Evolutionary conservation across 2,888 invertebrate species (phyloP), one percentile per base, ranked within the genome.

Genomic region (Caenorhabditis doughertyi): DNA sequence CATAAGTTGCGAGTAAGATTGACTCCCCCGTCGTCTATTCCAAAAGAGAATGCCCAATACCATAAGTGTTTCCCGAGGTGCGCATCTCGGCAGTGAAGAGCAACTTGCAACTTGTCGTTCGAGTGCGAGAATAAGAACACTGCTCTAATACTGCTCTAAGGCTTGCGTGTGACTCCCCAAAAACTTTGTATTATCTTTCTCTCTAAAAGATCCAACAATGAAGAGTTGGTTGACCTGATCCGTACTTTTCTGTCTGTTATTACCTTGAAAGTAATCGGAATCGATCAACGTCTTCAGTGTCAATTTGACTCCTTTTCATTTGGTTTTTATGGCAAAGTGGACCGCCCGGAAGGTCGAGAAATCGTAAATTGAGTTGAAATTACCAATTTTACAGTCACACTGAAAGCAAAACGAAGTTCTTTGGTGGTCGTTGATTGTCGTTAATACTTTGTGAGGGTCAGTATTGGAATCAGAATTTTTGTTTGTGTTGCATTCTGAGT

Each of bases 31-130:
- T 35, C 9, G 5, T 35, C 35, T 35, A 5, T 18, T 4, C 44
- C 44, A 47, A 47, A 47, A 47, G 25, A 21, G 47, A 47, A 51
- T 67, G 65, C 67, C 67, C 67, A 35, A 32, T 62, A 51, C 73
- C 49, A 67, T 65, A 76, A 76, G 76, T 76, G 76, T 67, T 76
- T 60, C 76, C 25, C 76, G 76, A 76, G 76, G 76, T 68, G 76
- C 67, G 76, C 76, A 76, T 76, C 76, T 76, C 76, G 76, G 76
- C 76, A 76, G 60, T 76, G 67, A 76, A 76, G 76, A 76, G 76
- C 76, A 76, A 76, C 76, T 76, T 58, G 18, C 47, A 51, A 60
- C 42, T 60, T 60, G 60, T 60, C 60, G 67, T 67, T 76, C 76
- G 67, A 76, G 76, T 76, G 76, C 68, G 64, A 73, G 72, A 73